These are phyloP conservation scores for Chalcosyrphus nemorum DNA, from an alignment of 2,888 invertebrate species.

Conservation along the genomic window DNA sequence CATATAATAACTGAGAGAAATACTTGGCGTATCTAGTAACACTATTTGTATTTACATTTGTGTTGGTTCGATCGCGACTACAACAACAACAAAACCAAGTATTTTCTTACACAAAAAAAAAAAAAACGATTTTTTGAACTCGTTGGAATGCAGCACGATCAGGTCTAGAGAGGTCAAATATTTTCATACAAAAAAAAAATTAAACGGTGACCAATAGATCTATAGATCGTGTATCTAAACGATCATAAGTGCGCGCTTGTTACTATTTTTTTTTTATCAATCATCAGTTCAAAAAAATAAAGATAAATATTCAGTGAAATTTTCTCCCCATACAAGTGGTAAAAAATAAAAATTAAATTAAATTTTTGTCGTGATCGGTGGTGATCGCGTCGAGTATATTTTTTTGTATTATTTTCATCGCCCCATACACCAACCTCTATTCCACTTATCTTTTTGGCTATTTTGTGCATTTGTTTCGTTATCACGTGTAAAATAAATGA, in stretches of 20 bases:
- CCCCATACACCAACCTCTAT: slow-evolving; percentile 50
- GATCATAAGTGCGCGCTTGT: not conserved
- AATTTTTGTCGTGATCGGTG: not conserved
- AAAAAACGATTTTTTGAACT: slow-evolving; percentile 52
- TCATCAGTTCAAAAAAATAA: not conserved
- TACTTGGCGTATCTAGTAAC: slow-evolving; percentile 67
- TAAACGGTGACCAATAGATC: slow-evolving; percentile 51
- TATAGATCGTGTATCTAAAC: slow-evolving; percentile 25
- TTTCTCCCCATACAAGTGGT: not conserved
- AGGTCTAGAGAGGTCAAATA: slow-evolving; percentile 70
- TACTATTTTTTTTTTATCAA: not conserved
- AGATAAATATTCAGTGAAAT: slow-evolving; percentile 2
- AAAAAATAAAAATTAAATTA: not conserved
- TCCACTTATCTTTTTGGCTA: slow-evolving; percentile 41
- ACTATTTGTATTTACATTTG: slow-evolving; percentile 64
- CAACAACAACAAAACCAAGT: slow-evolving; percentile 43
- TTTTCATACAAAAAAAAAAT: slow-evolving; percentile 19
- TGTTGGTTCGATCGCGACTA: slow-evolving; percentile 62
- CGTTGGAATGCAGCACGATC: slow-evolving; percentile 72
- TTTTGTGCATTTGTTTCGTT: slow-evolving; percentile 64
- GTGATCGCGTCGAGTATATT: not conserved
- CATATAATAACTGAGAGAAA: slow-evolving; percentile 58
- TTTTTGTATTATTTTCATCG: slow-evolving; percentile 16
- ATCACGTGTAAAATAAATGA: slow-evolving; percentile 71
- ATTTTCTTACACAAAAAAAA: not conserved